Evolutionary conservation across 2,888 invertebrate genomes (phyloP), one percentile per base, ranked within the genome.

Genomic region (Apotomis turbidana): DNA sequence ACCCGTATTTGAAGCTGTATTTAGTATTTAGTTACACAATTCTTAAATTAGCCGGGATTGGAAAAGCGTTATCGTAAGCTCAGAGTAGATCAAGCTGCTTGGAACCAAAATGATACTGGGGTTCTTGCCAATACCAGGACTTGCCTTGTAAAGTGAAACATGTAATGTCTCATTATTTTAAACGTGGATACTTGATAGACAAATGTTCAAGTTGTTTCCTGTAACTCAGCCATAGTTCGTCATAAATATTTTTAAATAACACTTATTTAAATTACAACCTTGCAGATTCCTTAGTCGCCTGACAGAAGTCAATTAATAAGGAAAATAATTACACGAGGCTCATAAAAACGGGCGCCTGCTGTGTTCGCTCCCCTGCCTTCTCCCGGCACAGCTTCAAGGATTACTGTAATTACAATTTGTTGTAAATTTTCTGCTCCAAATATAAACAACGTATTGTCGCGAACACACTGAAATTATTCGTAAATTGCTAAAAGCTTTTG

Each of bases 351-450:
- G 38, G 52, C 54, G 36, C 61, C 68, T 69, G 44, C 68, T 61
- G 61, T 69, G 46, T 68, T 60, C 60, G 8, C n/a, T 52, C 62
- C 4, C n/a, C 5, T n/a, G 57, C 13, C 41, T 6, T 5, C 41
- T 59, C 46, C 64, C 59, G 59, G 44, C 68, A 58, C 51, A 63
- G 68, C 58, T 54, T 63, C 68, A 63, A 72, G 68, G 68, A 68
- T 72, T 72, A 72, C 72, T 59, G 72, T 72, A 87, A 87, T 86
- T 87, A 87, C 85, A 76, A 84, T 86, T 82, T 80, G 82, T 81
- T 85, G 87, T 86, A 83, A 82, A 84, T 85, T 84, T 83, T 83
- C 80, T 78, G 81, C 83, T 78, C 76, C 76, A 79, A 77, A 77
- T 80, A 81, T 71, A 68, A 72, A 68, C 72, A 72, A 72, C 68